These are phyloP conservation scores for Pangasius mekongensis DNA, from an alignment of 2,797 vertebrate species.

Conservation along the genomic window DNA sequence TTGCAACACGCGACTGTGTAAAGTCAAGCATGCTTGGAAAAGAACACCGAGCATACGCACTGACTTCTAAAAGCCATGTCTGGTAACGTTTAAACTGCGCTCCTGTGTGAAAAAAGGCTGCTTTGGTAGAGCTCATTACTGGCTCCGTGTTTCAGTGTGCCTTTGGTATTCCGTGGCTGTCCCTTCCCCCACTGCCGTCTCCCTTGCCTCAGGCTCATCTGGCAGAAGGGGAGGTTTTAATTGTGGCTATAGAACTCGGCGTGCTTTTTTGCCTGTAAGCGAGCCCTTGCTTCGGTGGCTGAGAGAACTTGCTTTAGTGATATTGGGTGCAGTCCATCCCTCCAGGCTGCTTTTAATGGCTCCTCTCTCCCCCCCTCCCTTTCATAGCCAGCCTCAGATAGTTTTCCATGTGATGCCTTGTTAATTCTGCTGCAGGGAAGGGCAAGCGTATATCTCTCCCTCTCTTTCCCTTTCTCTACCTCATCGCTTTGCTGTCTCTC, in stretches of 20 bases:
- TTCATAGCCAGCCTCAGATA: conserved; percentile 87
- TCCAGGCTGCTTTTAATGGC: conserved; percentile 88
- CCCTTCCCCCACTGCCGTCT: conserved; percentile 61
- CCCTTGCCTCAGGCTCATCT: conserved; percentile 81
- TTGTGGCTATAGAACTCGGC: conserved; percentile 86
- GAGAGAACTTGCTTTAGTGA: conserved; percentile 77
- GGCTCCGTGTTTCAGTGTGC: conserved; percentile 89
- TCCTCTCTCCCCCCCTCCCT: conserved; percentile 70
- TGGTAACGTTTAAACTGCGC: conserved; percentile 48
- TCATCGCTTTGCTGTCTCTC: conserved; percentile 36
- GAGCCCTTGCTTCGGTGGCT: conserved; percentile 82
- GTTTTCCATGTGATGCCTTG: conserved; percentile 88
- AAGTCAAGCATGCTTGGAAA: conserved; percentile 3
- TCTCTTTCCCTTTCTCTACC: conserved; percentile 75
- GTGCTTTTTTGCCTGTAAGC: conserved; percentile 79
- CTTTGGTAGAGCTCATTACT: conserved; percentile 81
- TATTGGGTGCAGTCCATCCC: conserved; percentile 87
- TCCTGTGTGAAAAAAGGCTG: conserved; percentile 70
- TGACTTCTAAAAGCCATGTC: conserved; percentile 25
- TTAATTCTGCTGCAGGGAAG: conserved; percentile 90
- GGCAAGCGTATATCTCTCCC: conserved; percentile 84
- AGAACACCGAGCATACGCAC: background rate
- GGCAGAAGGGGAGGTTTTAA: conserved; percentile 91
- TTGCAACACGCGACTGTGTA: background rate
- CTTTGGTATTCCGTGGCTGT: conserved; percentile 86